These are phyloP conservation scores for Melopsittacus undulatus DNA, from an alignment of 2,797 vertebrate species.

Conservation along the genomic window DNA sequence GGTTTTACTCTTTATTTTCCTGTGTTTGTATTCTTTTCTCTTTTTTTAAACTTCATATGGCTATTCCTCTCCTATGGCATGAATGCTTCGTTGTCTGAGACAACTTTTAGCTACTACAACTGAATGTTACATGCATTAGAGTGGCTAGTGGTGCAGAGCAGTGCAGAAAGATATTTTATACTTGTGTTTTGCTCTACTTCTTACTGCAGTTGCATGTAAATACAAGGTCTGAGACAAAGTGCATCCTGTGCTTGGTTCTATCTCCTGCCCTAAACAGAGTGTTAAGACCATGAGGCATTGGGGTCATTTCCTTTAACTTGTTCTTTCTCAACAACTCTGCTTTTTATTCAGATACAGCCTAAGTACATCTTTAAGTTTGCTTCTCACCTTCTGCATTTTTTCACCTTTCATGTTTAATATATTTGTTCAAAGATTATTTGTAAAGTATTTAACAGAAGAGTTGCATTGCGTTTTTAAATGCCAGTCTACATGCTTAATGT, in stretches of 20 bases:
- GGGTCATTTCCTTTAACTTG: neutral
- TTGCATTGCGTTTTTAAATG: neutral
- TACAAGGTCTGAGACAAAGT: neutral
- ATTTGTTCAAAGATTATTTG: neutral
- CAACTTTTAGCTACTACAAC: neutral
- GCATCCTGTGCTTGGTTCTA: neutral
- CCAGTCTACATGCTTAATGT: neutral
- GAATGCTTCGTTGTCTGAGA: neutral
- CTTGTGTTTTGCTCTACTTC: neutral
- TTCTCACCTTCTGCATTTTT: neutral
- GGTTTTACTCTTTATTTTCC: neutral
- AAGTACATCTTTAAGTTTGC: neutral
- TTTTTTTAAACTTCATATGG: neutral
- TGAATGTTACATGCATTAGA: neutral
- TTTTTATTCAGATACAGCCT: neutral
- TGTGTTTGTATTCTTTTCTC: neutral
- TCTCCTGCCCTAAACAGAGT: neutral
- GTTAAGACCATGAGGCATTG: neutral
- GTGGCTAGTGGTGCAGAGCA: accelerated
- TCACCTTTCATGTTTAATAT: neutral
- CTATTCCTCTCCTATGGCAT: neutral
- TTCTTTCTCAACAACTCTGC: neutral
- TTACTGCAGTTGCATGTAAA: neutral
- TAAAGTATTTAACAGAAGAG: neutral
- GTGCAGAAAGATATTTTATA: neutral